Evolutionary conservation across 2,797 vertebrate genomes (phyloP), one percentile per base, ranked within the genome.

Genomic region (Channallabes apus): DNA sequence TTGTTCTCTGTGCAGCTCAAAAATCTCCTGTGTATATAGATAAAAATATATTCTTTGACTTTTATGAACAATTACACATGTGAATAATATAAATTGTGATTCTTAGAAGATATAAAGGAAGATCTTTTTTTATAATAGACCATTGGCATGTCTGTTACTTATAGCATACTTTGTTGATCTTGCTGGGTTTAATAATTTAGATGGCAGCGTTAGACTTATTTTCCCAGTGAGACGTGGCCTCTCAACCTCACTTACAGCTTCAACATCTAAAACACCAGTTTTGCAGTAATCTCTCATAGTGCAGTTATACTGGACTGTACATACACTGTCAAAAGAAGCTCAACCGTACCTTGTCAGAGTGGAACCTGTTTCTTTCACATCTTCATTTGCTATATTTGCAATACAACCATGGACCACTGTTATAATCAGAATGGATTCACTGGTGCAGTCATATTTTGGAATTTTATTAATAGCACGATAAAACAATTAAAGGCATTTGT

Each of bases 211-310:
- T 59, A 77, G 29, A 20, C 29, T 59, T 35, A 51, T 27, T 54
- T 72, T 72, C 56, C 12, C 67, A 62, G 65, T n/a, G 32, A 61
- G 56, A 72, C 7, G 3, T 79, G 75, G 35, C 24, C 64, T 69
- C 3, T 77, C 18, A 56, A 27, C 54, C 54, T 58, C 17, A 77
- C 54, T 61, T n/a, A 61, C 8, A 69, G 58, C 38, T 46, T 80
- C n/a, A 24, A 80, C 58, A 85, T 80, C 56, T 51, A 64, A 68
- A 59, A 58, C 35, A 56, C 6, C 67, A 71, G 76, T 51, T 84
- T 51, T 71, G 76, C 38, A 51, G 11, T 20, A 72, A 27, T 62
- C 7, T 24, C 32, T 7, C 51, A 9, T 24, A 80, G 58, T 27
- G 61, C 64, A 46, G 4, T 65, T n/a, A 51, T 46, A 54, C 51